Conservation (phyloP, 2,888 invertebrate genomes). For the Ophion costatus region DNA sequence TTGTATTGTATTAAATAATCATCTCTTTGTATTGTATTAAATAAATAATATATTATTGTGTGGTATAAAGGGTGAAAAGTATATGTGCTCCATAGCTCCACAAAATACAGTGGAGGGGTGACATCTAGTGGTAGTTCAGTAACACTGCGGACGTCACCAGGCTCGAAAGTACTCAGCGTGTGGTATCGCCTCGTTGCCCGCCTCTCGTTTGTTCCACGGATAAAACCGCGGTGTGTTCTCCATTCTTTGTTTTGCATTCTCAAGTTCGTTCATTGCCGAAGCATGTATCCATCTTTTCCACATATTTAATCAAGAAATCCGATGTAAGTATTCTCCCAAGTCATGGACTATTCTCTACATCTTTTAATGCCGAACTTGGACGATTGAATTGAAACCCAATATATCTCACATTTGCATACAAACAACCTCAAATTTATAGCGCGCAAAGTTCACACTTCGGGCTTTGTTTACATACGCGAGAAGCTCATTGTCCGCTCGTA, state of each 20-base stretch:
- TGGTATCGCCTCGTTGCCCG: not conserved
- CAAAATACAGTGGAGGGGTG: too few relatives aligned
- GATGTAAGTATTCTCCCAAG: not conserved
- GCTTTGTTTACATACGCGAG: conserved; percentile 21
- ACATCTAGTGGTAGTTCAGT: too few relatives aligned
- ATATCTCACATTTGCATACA: not conserved
- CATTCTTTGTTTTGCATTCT: not conserved
- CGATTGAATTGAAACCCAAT: not conserved
- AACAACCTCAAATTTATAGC: not conserved
- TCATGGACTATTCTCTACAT: not conserved
- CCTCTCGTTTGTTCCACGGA: too few relatives aligned
- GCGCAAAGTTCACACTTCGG: not conserved
- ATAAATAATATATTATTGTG: too few relatives aligned
- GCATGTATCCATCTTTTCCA: not conserved
- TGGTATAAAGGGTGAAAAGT: too few relatives aligned
- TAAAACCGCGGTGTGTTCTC: not conserved
- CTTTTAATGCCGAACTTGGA: not conserved
- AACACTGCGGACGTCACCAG: not conserved
- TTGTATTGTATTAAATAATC: too few relatives aligned
- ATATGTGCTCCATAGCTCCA: too few relatives aligned
- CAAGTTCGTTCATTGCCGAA: not conserved
- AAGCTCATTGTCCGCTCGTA: not conserved
- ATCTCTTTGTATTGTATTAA: too few relatives aligned
- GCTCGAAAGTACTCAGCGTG: not conserved
- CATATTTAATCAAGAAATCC: not conserved